phyloP scores from a whole-genome alignment of 1,140 invertebrate species.

The Phortica variegata region DNA sequence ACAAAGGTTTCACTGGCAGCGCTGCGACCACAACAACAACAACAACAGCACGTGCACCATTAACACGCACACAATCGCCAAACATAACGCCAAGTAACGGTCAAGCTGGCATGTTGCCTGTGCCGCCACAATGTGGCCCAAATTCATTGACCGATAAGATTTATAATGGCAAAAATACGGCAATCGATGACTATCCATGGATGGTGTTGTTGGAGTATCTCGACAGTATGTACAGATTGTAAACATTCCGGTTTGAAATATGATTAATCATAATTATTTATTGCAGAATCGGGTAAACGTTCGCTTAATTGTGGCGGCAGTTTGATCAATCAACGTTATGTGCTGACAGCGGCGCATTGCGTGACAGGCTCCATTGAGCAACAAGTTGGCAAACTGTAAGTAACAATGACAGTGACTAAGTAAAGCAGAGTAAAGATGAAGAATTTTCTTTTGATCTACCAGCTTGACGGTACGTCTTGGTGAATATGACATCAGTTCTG shows the following conservation, averaged over 20 bases:
- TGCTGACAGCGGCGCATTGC: constrained; percentile 84
- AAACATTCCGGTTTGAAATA: background rate
- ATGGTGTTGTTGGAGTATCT: constrained; percentile 64
- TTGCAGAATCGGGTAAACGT: constrained; percentile 30
- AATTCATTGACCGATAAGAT: constrained; percentile 32
- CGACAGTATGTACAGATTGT: constrained; percentile 27
- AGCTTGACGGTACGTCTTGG: constrained; percentile 62
- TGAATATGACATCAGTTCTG: constrained; percentile 62
- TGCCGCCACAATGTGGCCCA: constrained; percentile 35
- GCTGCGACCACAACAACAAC: constrained; percentile 8
- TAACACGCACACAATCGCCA: background rate
- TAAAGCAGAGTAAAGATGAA: background rate
- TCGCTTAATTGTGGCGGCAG: constrained; percentile 63
- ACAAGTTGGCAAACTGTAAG: constrained; percentile 41
- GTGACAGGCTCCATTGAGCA: constrained; percentile 62
- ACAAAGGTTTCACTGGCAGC: constrained; percentile 14
- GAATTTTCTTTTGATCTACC: background rate
- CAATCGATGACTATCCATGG: constrained; percentile 63
- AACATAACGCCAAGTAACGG: constrained; percentile 6
- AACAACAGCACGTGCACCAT: background rate
- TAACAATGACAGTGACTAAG: background rate
- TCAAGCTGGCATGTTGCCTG: constrained; percentile 25
- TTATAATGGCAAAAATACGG: constrained; percentile 55
- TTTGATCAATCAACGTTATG: constrained; percentile 62
- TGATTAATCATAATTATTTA: background rate